Evolutionary conservation across 2,113 vertebrate species (phyloP).

Genomic region (Oceanites oceanicus): DNA sequence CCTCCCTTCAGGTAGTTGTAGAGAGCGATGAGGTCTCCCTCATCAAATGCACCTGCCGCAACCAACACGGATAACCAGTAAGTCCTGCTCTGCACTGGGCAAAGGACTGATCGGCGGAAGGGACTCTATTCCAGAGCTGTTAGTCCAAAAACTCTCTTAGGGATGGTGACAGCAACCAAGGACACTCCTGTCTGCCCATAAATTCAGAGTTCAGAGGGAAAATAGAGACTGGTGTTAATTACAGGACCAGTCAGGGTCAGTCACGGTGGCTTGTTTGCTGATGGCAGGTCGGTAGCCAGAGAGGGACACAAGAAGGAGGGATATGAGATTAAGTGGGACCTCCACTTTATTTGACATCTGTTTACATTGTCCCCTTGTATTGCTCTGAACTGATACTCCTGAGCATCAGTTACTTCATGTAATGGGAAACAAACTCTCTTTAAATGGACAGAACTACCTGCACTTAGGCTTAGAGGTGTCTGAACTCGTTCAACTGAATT

Average conservation of each 20-base stretch:
- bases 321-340: not conserved
- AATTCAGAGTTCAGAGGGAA: not conserved
- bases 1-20: too few relatives aligned
- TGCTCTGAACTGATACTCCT: not conserved
- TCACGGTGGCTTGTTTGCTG: not conserved
- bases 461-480: not conserved
- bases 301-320: not conserved
- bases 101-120: not conserved
- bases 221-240: not conserved
- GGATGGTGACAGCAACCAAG: not conserved
- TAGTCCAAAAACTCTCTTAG: not conserved
- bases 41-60: not conserved
- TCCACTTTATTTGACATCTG: not conserved
- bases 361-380: not conserved
- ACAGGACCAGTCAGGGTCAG: not conserved
- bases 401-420: not conserved
- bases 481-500: not conserved
- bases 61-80: not conserved
- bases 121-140: not conserved
- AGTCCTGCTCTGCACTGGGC: not conserved
- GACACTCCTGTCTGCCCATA: not conserved
- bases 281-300: not conserved
- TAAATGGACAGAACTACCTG: not conserved
- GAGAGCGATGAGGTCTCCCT: too few relatives aligned
- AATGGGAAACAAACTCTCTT: not conserved